A percentile compares a stretch with the other conserved stretches of the same genome.
Evolutionary conservation across 1,140 invertebrate genomes (phyloP).

Genomic region (Pollicipes pollicipes): DNA sequence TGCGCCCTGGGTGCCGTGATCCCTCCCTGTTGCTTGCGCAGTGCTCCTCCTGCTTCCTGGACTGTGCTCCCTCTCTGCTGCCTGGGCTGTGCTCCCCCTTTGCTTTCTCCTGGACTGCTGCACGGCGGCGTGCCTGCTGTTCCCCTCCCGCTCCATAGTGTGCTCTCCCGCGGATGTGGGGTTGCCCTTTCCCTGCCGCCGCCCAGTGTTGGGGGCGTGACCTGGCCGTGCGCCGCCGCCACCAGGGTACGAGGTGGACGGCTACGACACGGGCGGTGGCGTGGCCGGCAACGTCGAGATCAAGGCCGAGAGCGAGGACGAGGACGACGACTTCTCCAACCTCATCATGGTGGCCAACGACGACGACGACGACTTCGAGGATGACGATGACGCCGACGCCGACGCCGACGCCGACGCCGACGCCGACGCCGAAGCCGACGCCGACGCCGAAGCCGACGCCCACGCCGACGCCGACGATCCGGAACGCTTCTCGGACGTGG

Average conservation of each 20-base stretch:
- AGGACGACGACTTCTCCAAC: background rate
- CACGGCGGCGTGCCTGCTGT: too few relatives aligned
- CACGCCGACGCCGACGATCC: background rate
- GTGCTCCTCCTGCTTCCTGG: too few relatives aligned
- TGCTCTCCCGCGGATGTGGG: too few relatives aligned
- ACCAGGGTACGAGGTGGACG: background rate
- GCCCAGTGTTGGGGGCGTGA: too few relatives aligned
- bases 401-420: background rate
- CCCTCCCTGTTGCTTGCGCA: too few relatives aligned
- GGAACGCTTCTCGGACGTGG: background rate
- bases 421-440: background rate
- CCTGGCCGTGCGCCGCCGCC: background rate
- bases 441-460: background rate
- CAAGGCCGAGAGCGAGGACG: background rate
- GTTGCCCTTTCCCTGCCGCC: too few relatives aligned
- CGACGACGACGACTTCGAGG: slow-evolving; percentile 10
- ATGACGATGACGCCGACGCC: slow-evolving; percentile 8
- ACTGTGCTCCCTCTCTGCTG: too few relatives aligned
- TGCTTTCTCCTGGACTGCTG: too few relatives aligned
- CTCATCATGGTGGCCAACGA: background rate
- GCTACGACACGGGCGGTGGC: background rate
- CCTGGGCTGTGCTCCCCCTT: too few relatives aligned
- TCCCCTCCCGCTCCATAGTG: too few relatives aligned
- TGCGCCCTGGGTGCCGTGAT: too few relatives aligned
- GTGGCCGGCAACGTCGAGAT: background rate